Conservation (phyloP, 2,888 invertebrate genomes). For the Lumbricus terrestris region DNA sequence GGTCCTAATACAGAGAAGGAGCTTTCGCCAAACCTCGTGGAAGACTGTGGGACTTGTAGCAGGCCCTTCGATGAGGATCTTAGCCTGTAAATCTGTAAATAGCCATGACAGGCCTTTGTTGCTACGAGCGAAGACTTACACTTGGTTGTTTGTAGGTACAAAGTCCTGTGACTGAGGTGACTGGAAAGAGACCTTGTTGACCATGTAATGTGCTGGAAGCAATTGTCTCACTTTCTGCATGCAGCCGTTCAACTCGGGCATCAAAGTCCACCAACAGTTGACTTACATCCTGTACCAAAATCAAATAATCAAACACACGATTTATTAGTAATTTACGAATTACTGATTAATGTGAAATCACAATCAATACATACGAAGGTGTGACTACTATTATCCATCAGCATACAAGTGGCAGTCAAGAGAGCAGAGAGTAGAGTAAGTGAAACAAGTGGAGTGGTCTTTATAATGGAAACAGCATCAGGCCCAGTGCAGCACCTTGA, state of each 20-base stretch:
- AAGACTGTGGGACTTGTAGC: too few relatives aligned
- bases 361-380: not conserved
- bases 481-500: too few relatives aligned
- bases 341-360: not conserved
- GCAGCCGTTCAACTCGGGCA: not conserved
- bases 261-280: not conserved
- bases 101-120: not conserved
- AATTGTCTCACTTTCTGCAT: not conserved
- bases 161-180: slow-evolving; percentile 75
- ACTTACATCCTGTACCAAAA: not conserved
- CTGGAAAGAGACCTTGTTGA: not conserved
- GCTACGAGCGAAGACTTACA: slow-evolving; percentile 60
- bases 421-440: too few relatives aligned
- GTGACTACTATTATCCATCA: not conserved
- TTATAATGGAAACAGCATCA: too few relatives aligned
- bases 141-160: slow-evolving; percentile 89
- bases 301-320: not conserved
- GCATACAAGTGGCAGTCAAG: too few relatives aligned
- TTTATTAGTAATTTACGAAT: not conserved
- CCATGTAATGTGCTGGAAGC: not conserved
- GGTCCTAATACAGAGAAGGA: too few relatives aligned
- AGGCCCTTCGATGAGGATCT: too few relatives aligned
- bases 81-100: not conserved
- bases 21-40: too few relatives aligned
- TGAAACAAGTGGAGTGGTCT: too few relatives aligned